phyloP scores from a whole-genome alignment of 1,140 invertebrate genomes.

The Caenorhabditis inopinata region DNA sequence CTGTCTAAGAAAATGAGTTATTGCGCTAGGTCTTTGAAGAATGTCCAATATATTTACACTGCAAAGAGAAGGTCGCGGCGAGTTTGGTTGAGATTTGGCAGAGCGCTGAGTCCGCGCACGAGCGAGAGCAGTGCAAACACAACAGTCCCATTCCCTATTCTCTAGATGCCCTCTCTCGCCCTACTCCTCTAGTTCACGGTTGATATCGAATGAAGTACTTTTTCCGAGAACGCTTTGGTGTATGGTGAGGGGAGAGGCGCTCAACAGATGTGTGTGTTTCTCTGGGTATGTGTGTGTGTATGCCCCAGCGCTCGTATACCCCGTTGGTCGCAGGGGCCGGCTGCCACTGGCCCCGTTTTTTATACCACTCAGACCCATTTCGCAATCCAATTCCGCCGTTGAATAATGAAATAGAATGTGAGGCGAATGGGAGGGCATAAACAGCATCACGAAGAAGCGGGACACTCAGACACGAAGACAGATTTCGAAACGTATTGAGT shows the following conservation, averaged over 20 bases:
- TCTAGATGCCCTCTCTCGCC: constrained; percentile 6
- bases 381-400: constrained; percentile 24
- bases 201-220: constrained; percentile 34
- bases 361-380: constrained; percentile 25
- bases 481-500: constrained; percentile 29
- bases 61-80: constrained; percentile 20
- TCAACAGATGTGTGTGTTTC: not conserved
- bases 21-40: not conserved
- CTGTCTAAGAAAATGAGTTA: not conserved
- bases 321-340: not conserved
- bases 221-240: constrained; percentile 32
- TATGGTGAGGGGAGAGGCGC: constrained; percentile 11
- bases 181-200: constrained; percentile 33
- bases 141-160: constrained; percentile 20
- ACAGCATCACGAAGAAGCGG: not conserved
- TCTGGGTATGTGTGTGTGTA: not conserved
- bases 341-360: constrained; percentile 24
- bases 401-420: constrained; percentile 19
- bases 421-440: not conserved
- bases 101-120: constrained; percentile 18
- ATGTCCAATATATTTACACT: constrained; percentile 24
- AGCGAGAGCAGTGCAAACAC: constrained; percentile 31
- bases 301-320: not conserved
- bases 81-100: constrained; percentile 20
- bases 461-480: constrained; percentile 6